phyloP scores from a whole-genome alignment of 2,888 invertebrate species.

The Caenorhabditis panamensis region DNA sequence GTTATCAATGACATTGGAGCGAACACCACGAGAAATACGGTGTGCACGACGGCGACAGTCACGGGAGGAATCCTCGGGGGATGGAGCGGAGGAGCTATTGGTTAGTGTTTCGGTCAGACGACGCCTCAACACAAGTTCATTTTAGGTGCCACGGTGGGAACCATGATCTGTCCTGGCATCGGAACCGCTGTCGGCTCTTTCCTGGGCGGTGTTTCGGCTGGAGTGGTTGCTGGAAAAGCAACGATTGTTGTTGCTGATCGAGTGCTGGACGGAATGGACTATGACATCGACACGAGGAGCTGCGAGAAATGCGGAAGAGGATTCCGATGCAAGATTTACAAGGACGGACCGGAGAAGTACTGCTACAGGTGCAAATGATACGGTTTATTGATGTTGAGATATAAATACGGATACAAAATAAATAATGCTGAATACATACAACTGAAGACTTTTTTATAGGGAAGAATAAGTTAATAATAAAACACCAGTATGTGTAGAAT shows the following conservation, averaged over 20 bases:
- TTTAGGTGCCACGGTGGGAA: slow-evolving; percentile 40
- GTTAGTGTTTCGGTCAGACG: neutral
- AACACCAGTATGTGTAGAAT: neutral
- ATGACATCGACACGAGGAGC: slow-evolving; percentile 48
- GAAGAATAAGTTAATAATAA: too few relatives aligned
- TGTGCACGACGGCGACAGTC: slow-evolving; percentile 48
- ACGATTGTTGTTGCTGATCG: slow-evolving; percentile 32
- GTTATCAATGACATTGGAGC: slow-evolving; percentile 34
- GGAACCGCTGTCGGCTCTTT: slow-evolving; percentile 43
- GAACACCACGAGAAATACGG: slow-evolving; percentile 46
- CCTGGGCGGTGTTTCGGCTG: slow-evolving; percentile 33
- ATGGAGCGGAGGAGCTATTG: slow-evolving; percentile 41
- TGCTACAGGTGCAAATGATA: slow-evolving; percentile 41
- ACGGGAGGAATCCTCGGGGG: slow-evolving; percentile 39
- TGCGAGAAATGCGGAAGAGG: slow-evolving; percentile 50
- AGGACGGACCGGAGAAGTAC: slow-evolving; percentile 29
- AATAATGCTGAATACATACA: neutral
- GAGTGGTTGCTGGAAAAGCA: slow-evolving; percentile 31
- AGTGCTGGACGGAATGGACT: slow-evolving; percentile 34
- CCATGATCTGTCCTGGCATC: slow-evolving; percentile 34
- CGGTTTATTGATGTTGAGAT: neutral
- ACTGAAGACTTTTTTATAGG: too few relatives aligned
- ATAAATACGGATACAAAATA: neutral
- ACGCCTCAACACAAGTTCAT: neutral
- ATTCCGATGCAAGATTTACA: slow-evolving; percentile 38